Evolutionary conservation across 1,140 invertebrate genomes (phyloP).

Genomic region (Anastatus disparis): DNA sequence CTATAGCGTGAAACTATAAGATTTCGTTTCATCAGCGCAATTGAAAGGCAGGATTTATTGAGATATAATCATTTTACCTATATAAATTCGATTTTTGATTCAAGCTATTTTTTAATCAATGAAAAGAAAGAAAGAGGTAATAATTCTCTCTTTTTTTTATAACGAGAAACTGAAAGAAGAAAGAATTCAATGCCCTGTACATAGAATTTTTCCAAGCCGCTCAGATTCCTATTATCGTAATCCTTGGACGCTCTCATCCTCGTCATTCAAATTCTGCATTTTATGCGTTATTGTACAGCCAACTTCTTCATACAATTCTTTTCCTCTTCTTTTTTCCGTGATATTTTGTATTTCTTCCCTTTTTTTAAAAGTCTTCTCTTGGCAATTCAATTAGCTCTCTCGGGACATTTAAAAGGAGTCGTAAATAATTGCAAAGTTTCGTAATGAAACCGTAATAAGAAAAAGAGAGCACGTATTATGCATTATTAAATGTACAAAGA

Average conservation of each 20-base stretch:
- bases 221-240: slow-evolving; percentile 5
- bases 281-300: neutral
- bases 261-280: neutral
- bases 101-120: no score
- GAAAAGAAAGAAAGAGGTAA: neutral
- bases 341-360: no score
- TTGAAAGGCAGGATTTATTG: slow-evolving; percentile 6
- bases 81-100: no score
- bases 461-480: neutral
- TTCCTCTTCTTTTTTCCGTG: slow-evolving; percentile 7
- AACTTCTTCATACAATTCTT: neutral
- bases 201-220: no score
- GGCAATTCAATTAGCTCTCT: slow-evolving; percentile 14
- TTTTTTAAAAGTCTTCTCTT: no score
- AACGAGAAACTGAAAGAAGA: no score
- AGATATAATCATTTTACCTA: neutral
- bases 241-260: neutral
- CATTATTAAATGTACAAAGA: slow-evolving; percentile 23
- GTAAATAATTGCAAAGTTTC: slow-evolving; percentile 36
- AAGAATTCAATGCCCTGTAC: no score
- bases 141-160: neutral
- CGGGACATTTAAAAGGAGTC: slow-evolving; percentile 17
- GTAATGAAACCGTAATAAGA: slow-evolving; percentile 3
- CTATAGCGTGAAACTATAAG: neutral
- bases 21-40: slow-evolving; percentile 21